These are phyloP conservation scores for Omphaloscelis lunosa DNA, from an alignment of 2,888 invertebrate species.

Conservation along the genomic window DNA sequence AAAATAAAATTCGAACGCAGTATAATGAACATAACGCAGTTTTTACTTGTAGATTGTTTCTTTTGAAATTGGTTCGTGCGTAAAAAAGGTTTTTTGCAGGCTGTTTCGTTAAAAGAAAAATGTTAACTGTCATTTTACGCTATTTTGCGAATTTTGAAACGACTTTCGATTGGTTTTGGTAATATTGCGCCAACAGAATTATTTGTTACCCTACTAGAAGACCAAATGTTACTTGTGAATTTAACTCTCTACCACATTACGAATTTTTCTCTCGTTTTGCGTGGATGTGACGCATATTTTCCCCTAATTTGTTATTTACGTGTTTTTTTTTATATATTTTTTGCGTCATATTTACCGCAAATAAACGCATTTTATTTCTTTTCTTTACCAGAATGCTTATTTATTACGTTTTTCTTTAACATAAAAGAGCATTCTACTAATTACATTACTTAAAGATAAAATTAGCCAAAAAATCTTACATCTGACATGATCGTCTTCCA, in stretches of 20 bases:
- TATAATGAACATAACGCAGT: neutral
- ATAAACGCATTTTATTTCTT: too few relatives aligned
- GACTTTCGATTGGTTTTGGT: neutral
- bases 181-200: neutral
- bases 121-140: constrained; percentile 22
- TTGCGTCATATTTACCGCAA: too few relatives aligned
- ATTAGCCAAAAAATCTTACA: neutral
- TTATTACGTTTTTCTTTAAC: too few relatives aligned
- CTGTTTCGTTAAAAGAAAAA: constrained; percentile 14
- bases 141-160: constrained; percentile 12
- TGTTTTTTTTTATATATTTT: too few relatives aligned
- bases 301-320: too few relatives aligned
- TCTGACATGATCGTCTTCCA: too few relatives aligned
- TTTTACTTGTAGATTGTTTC: constrained; percentile 13
- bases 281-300: too few relatives aligned
- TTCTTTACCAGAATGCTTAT: neutral
- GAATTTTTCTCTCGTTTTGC: too few relatives aligned
- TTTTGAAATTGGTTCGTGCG: constrained; percentile 25
- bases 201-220: neutral
- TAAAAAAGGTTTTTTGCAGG: constrained; percentile 12
- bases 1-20: neutral
- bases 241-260: too few relatives aligned
- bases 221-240: neutral
- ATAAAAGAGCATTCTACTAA: neutral
- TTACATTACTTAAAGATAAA: neutral